phyloP scores from a whole-genome alignment of 2,888 invertebrate species.

The Cantharis rufa region DNA sequence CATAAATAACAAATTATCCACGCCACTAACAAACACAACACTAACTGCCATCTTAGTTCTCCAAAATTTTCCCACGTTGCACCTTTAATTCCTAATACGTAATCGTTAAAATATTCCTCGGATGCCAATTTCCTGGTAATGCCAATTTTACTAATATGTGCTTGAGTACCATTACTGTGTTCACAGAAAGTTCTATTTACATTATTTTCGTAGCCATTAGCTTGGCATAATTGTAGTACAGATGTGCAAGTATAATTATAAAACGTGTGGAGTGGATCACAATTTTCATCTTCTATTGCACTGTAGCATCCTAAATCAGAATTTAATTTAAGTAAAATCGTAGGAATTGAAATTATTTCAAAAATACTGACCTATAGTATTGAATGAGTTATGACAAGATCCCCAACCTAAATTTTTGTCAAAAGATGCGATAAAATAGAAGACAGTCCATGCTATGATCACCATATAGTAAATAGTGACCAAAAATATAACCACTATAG shows the following conservation, averaged over 20 bases:
- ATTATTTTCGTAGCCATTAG: conserved; percentile 50
- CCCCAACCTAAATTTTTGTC: conserved; percentile 69
- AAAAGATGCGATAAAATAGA: conserved; percentile 75
- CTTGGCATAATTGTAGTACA: conserved; percentile 59
- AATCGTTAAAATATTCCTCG: conserved; percentile 63
- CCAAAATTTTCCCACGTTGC: conserved; percentile 78
- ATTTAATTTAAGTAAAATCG: not conserved
- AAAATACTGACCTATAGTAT: conserved; percentile 61
- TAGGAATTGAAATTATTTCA: not conserved
- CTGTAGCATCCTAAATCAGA: conserved; percentile 65
- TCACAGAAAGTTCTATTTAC: conserved; percentile 58
- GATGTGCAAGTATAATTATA: conserved; percentile 59
- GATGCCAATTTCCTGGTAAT: conserved; percentile 62
- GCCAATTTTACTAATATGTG: conserved; percentile 58
- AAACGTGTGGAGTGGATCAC: conserved; percentile 60
- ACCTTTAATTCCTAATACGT: conserved; percentile 76
- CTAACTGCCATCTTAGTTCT: conserved; percentile 78
- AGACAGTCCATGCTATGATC: conserved; percentile 76
- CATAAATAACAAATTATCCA: conserved; percentile 88
- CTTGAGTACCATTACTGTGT: conserved; percentile 42
- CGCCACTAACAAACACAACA: conserved; percentile 73
- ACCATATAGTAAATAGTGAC: conserved; percentile 81
- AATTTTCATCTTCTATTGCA: conserved; percentile 62
- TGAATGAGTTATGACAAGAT: conserved; percentile 66
- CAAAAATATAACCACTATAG: conserved; percentile 70